A percentile compares a stretch with the other conserved stretches of the same genome.
phyloP scores from a whole-genome alignment of 2,797 vertebrate species.

The Momotus momota region DNA sequence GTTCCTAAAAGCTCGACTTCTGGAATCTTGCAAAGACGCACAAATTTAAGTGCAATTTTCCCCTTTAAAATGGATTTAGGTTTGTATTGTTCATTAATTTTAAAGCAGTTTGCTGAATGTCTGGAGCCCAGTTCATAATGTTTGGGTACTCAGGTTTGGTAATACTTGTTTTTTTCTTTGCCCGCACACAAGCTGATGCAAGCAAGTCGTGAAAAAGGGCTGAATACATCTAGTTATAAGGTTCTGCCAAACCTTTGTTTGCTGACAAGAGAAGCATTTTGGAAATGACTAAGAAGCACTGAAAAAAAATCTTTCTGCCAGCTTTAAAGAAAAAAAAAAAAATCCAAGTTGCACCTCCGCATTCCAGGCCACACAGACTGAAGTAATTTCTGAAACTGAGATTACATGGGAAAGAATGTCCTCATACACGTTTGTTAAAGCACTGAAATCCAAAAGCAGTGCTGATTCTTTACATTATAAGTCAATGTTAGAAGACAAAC shows the following conservation, averaged over 20 bases:
- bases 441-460: not conserved
- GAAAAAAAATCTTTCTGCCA: slow-evolving; percentile 6
- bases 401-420: not conserved
- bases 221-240: not conserved
- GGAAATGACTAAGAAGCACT: not conserved
- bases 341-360: not conserved
- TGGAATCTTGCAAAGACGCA: not conserved
- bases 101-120: not conserved
- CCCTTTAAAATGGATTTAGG: not conserved
- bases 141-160: not conserved
- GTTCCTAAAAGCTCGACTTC: not conserved
- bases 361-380: slow-evolving; percentile 51
- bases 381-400: slow-evolving; percentile 31
- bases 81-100: not conserved
- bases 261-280: slow-evolving; percentile 26
- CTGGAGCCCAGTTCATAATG: not conserved
- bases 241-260: slow-evolving; percentile 38
- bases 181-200: not conserved
- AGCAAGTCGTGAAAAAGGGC: not conserved
- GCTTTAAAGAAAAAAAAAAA: not conserved
- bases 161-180: not conserved
- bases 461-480: slow-evolving; percentile 29
- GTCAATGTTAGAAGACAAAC: slow-evolving; percentile 18
- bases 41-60: not conserved
- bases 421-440: slow-evolving; percentile 16